Base-by-base conservation (phyloP, 2,113 vertebrate genomes). In the Burhinus bistriatus region DNA sequence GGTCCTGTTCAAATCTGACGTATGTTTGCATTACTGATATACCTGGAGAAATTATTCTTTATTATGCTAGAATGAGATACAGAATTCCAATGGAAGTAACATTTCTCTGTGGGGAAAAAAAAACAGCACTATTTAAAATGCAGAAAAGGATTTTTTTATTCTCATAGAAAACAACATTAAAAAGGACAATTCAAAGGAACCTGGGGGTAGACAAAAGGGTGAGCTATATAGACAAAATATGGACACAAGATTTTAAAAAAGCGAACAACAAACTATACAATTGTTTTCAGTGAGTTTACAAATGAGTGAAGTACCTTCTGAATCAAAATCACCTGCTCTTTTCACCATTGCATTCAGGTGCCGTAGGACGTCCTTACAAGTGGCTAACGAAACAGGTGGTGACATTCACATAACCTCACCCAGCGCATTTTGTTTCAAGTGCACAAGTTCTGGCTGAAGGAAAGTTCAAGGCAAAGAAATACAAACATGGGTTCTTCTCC, bases 141-240 rank as follows among this genome's bases (percentile, higher is more conserved):
- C 58, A 87, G 49, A 69, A 89, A 69, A 78, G 15, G 34, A 29
- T 66, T 72, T 87, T 80, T 97, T 96, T 95, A 96, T 97, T 97
- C 81, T 80, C 47, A 47, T 52, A 87, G 47, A 96, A 97, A 95
- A 94, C 5, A 2, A 80, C 30, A 83, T 89, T 78, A 91, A 89
- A 92, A 62, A 26, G 45, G 69, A 82, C 22, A 93, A 65, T 78
- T 29, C 73, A 95, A 80, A 86, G 32, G 78, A 76, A 83, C 29
- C 38, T 64, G 12, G 11, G 52, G 30, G 23, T 32, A 90, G 89
- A 91, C 36, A 81, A 84, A 92, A 93, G 45, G 73, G 72, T 58
- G 23, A 69, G 22, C 22, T 77, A 66, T 5, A 86, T 0, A 76
- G 21, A 91, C 38, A 57, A 51, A 91, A 73, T 29, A 55, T 1